These are phyloP conservation scores for Calidris pugnax DNA, from an alignment of 2,113 vertebrate genomes.

Conservation along the genomic window DNA sequence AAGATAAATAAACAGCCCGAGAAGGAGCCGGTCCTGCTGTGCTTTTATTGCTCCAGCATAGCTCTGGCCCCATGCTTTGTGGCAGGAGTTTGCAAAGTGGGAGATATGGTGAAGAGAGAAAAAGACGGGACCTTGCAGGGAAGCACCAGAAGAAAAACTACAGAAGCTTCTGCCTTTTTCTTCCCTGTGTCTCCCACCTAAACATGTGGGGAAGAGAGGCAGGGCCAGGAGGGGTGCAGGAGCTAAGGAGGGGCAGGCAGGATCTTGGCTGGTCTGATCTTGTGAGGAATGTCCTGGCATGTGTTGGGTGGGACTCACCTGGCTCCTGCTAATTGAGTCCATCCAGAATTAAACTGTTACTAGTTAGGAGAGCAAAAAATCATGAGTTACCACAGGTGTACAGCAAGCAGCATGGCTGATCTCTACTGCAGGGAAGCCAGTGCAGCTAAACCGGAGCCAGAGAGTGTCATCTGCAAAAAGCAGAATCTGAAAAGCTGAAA, in stretches of 20 bases:
- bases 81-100: neutral
- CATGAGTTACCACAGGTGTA: neutral
- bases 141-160: neutral
- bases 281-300: neutral
- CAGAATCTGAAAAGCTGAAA: neutral
- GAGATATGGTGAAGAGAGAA: neutral
- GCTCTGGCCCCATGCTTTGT: neutral
- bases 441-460: neutral
- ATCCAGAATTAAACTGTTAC: neutral
- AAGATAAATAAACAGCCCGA: neutral
- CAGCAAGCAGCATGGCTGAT: neutral
- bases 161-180: neutral
- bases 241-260: neutral
- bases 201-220: fast-evolving
- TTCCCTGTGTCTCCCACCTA: neutral
- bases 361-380: neutral
- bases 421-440: neutral
- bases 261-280: neutral
- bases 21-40: neutral
- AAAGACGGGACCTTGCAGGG: neutral
- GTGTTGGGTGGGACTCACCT: neutral
- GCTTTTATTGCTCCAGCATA: neutral
- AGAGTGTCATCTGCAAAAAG: neutral
- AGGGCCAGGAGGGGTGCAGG: neutral
- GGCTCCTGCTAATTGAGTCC: neutral